Conservation (phyloP, 2,888 invertebrate genomes). For the Bombylius discolor region DNA sequence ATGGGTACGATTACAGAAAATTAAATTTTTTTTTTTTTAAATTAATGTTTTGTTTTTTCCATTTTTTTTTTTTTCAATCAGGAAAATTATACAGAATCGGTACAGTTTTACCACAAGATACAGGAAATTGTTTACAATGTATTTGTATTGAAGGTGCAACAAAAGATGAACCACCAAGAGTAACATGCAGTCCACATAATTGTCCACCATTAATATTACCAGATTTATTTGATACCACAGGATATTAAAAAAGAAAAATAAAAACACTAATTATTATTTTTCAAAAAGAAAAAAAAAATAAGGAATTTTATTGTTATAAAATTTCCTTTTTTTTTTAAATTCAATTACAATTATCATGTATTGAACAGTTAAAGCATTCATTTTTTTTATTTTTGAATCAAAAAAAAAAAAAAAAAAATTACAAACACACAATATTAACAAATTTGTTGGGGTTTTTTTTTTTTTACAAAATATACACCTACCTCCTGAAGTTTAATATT, state of each 20-base stretch:
- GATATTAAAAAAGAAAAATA: conserved; percentile 25
- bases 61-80: conserved; percentile 21
- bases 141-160: conserved; percentile 46
- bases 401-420: too few species aligned
- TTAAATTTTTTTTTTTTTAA: background rate
- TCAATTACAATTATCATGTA: too few species aligned
- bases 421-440: too few species aligned
- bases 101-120: conserved; percentile 51
- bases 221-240: conserved; percentile 36
- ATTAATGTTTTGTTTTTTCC: background rate
- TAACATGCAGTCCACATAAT: conserved; percentile 37
- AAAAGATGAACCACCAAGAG: conserved; percentile 32
- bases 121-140: conserved; percentile 58
- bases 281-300: too few species aligned
- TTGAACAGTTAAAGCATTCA: too few species aligned
- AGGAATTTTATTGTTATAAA: too few species aligned
- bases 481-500: too few species aligned
- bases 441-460: too few species aligned
- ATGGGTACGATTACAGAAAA: background rate
- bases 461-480: too few species aligned
- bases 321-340: too few species aligned
- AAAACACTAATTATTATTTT: background rate
- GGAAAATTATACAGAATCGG: conserved; percentile 51
- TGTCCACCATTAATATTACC: conserved; percentile 36
- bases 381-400: too few species aligned